A percentile compares a stretch with the other conserved stretches of the same genome.
Evolutionary conservation across 2,888 invertebrate species (phyloP).

Genomic region (Apamea epomidion): DNA sequence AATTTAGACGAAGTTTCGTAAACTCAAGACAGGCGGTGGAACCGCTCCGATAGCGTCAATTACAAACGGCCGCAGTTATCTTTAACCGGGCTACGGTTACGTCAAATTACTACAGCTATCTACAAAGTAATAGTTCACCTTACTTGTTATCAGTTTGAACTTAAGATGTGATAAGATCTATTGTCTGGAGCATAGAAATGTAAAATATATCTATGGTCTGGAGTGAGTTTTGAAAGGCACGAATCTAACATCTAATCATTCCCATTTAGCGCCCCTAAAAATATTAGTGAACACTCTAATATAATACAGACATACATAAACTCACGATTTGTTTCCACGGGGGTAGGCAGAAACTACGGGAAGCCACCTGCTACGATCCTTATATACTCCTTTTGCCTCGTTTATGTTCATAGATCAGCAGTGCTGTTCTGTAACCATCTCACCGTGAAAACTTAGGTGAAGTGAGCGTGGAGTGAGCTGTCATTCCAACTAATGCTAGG

Average conservation of each 20-base stretch:
- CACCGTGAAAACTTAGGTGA: too few species aligned
- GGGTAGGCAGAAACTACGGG: too few species aligned
- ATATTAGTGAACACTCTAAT: not conserved
- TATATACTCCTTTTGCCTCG: too few species aligned
- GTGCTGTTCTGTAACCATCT: too few species aligned
- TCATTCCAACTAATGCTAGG: too few species aligned
- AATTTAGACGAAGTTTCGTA: slow-evolving; percentile 52
- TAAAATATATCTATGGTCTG: not conserved
- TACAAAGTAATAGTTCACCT: slow-evolving; percentile 51
- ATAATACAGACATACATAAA: too few species aligned
- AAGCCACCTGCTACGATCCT: too few species aligned
- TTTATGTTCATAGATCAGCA: too few species aligned
- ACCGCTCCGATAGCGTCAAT: slow-evolving; percentile 65
- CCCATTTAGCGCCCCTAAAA: not conserved
- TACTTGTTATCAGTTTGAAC: slow-evolving; percentile 43
- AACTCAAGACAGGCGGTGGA: slow-evolving; percentile 32
- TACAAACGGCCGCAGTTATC: slow-evolving; percentile 56
- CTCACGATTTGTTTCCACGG: too few species aligned
- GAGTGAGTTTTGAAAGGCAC: not conserved
- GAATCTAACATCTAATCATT: not conserved
- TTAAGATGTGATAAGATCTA: slow-evolving; percentile 9
- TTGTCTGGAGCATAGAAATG: slow-evolving; percentile 12
- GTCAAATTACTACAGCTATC: slow-evolving; percentile 54
- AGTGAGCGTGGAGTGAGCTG: too few species aligned
- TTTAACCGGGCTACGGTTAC: slow-evolving; percentile 46